Percentiles rank a stretch among this genome's conserved stretches.
Conservation (phyloP, 2,797 vertebrate species). For the Peromyscus eremicus region DNA sequence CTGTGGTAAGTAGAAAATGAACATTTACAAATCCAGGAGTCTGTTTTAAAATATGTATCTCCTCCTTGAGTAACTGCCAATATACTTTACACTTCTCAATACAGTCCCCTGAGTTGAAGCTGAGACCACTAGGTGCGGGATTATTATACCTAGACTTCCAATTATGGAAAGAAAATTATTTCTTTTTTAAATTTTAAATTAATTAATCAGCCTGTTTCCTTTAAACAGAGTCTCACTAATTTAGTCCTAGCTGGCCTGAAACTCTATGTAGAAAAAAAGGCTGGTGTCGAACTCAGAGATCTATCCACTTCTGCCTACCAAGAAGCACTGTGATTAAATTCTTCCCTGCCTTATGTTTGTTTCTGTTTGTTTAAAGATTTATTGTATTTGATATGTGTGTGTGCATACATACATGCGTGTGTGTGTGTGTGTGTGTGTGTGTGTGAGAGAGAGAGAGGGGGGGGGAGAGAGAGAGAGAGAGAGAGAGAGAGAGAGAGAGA, state of each 20-base stretch:
- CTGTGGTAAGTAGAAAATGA: background rate
- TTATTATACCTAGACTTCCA: conserved; percentile 53
- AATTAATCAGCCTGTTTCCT: background rate
- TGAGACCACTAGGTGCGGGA: conserved; percentile 2
- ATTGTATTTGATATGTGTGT: background rate
- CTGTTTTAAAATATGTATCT: background rate
- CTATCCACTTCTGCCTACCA: too few relatives aligned
- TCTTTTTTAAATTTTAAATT: background rate
- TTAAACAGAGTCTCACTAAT: background rate
- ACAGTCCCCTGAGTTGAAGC: background rate
- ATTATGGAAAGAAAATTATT: conserved; percentile 43
- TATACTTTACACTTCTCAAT: conserved; percentile 42
- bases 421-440: background rate
- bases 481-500: too few relatives aligned
- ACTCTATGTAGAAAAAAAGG: background rate
- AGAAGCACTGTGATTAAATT: background rate
- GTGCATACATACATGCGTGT: background rate
- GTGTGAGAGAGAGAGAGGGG: too few relatives aligned
- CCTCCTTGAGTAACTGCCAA: conserved; percentile 40
- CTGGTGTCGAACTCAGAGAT: background rate
- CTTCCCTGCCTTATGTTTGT: background rate
- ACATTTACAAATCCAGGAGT: background rate
- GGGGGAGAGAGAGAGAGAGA: too few relatives aligned
- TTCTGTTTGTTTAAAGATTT: background rate
- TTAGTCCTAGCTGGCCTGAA: background rate